Conservation (phyloP, 1,140 invertebrate genomes). For the Drosophila sechellia region DNA sequence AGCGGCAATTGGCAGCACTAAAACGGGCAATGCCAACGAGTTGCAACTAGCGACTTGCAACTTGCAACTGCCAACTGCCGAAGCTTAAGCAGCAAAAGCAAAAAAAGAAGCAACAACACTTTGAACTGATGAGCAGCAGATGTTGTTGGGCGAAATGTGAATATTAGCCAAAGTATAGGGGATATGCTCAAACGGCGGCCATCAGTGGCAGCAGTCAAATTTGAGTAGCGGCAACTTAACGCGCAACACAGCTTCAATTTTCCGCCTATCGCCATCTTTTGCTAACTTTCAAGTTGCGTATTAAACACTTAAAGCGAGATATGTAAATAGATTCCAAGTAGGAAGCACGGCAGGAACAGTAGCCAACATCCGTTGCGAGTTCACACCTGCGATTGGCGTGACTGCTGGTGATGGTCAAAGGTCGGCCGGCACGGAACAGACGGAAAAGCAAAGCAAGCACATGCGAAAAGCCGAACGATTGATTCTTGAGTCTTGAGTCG, state of each 20-base stretch:
- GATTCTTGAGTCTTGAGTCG: conserved; percentile 25
- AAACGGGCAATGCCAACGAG: conserved; percentile 61
- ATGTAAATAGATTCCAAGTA: not conserved
- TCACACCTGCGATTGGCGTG: conserved; percentile 60
- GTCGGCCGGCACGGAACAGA: not conserved
- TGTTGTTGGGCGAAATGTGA: not conserved
- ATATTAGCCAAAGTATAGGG: not conserved
- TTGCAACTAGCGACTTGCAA: conserved; percentile 18
- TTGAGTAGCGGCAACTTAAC: conserved; percentile 16
- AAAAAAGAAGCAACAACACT: conserved; percentile 16
- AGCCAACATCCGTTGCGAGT: conserved; percentile 36
- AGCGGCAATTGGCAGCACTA: conserved; percentile 43
- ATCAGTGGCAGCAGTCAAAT: conserved; percentile 35
- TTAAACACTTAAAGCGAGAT: too few relatives aligned
- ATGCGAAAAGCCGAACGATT: conserved; percentile 20
- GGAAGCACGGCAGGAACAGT: not conserved
- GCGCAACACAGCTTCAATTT: not conserved
- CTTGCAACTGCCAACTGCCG: conserved; percentile 23
- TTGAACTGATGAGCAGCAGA: conserved; percentile 15
- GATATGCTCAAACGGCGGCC: not conserved
- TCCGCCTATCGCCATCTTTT: too few relatives aligned
- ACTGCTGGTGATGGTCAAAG: conserved; percentile 16
- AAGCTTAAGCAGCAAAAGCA: conserved; percentile 20
- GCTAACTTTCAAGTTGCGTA: too few relatives aligned
- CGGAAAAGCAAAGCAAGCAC: conserved; percentile 9